Evolutionary conservation across 2,113 vertebrate species (phyloP).

Genomic region (Euleptes europaea): DNA sequence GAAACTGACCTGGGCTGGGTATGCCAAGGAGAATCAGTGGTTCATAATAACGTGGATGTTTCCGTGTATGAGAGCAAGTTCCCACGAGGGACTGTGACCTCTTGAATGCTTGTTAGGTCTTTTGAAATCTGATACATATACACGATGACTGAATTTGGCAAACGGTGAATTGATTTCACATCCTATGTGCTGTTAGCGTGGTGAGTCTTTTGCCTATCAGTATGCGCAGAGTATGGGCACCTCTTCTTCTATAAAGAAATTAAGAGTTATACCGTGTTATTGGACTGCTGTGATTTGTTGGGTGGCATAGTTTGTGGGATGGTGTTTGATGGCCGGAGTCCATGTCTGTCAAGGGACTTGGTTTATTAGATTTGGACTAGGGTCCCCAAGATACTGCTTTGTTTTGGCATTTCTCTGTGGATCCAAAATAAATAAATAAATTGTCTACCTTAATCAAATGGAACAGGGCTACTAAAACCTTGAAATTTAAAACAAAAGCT

Average conservation of each 20-base stretch:
- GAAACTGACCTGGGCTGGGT: background rate
- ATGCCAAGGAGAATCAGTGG: background rate
- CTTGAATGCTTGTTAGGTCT: background rate
- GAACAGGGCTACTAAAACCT: background rate
- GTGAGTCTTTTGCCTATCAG: background rate
- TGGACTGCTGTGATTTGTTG: background rate
- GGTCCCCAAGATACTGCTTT: background rate
- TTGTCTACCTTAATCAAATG: background rate
- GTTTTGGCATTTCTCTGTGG: background rate
- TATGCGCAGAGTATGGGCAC: background rate
- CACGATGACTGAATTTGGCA: background rate
- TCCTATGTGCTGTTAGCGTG: background rate
- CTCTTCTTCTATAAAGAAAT: background rate
- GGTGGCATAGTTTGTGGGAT: background rate
- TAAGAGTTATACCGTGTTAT: background rate
- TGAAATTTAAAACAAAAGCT: background rate
- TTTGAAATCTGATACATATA: background rate
- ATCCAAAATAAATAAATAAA: background rate
- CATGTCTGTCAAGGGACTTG: background rate
- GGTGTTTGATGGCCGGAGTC: background rate
- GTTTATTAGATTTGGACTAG: background rate
- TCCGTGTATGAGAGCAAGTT: background rate
- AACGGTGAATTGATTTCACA: constrained; percentile 5
- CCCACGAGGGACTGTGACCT: background rate
- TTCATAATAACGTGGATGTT: background rate